Percentiles rank a stretch among this genome's conserved stretches.
Evolutionary conservation across 2,113 vertebrate species (phyloP).

Genomic region (Motacilla tschutschensis): DNA sequence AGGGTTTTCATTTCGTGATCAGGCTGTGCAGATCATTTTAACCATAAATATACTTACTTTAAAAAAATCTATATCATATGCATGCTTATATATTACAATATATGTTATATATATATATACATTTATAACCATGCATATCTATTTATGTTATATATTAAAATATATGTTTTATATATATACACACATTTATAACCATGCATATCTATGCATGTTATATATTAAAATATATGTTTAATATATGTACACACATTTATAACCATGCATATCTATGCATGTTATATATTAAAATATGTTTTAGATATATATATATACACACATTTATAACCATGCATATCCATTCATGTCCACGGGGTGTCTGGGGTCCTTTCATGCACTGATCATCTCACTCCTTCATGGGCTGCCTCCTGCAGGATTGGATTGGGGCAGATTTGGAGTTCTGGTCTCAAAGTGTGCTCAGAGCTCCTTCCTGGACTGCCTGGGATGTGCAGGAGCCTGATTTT

Average conservation of each 20-base stretch:
- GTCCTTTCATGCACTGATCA: rapidly evolving
- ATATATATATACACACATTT: background rate
- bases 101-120: background rate
- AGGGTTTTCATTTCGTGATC: background rate
- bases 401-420: rapidly evolving
- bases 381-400: background rate
- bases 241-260: background rate
- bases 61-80: background rate
- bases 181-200: background rate
- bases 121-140: background rate
- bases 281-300: no score
- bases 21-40: background rate
- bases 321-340: rapidly evolving
- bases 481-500: background rate
- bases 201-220: no score
- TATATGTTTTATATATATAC: no score
- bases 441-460: rapidly evolving
- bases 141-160: no score
- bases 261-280: rapidly evolving
- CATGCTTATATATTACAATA: no score
- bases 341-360: background rate
- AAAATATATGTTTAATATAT: no score
- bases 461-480: background rate
- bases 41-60: background rate
- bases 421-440: background rate